A percentile compares a stretch with the other conserved stretches of the same genome.
Conservation (phyloP, 2,797 vertebrate species). For the Myiotriccus ornatus region DNA sequence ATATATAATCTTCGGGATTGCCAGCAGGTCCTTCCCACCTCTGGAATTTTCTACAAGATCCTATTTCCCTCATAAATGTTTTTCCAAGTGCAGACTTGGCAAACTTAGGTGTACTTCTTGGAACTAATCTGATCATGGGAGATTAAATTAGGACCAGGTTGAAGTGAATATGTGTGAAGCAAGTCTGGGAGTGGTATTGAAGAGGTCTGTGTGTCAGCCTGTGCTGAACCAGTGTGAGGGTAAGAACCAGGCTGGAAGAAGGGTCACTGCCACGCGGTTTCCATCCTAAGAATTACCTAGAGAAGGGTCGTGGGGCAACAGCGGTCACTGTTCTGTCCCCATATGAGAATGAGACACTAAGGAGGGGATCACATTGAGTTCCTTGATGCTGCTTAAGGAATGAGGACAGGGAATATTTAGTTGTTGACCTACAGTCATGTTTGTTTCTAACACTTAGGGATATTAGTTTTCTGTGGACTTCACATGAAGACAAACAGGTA, state of each 20-base stretch:
- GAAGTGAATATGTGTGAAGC: not conserved
- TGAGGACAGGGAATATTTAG: not conserved
- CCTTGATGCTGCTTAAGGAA: not conserved
- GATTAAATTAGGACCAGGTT: not conserved
- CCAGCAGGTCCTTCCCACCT: not conserved
- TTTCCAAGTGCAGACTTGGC: conserved; percentile 28
- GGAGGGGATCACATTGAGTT: not conserved
- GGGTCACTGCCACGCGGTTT: not conserved
- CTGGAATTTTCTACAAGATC: conserved; percentile 30
- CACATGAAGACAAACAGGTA: not conserved
- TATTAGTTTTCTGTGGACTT: not conserved
- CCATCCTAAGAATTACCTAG: not conserved
- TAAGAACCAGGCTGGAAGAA: not conserved
- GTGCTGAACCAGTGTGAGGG: not conserved
- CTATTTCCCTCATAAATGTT: not conserved
- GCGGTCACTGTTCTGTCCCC: not conserved
- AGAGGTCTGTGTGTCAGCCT: not conserved
- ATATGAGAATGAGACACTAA: not conserved
- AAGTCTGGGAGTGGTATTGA: not conserved
- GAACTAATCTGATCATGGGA: not conserved
- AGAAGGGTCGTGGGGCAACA: not conserved
- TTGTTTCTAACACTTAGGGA: not conserved
- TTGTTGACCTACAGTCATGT: not conserved
- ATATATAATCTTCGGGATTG: not conserved
- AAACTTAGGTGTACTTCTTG: conserved; percentile 13